Evolutionary conservation across 2,797 vertebrate genomes (phyloP), one percentile per base, ranked within the genome.

Genomic region (Eulemur albifrons): DNA sequence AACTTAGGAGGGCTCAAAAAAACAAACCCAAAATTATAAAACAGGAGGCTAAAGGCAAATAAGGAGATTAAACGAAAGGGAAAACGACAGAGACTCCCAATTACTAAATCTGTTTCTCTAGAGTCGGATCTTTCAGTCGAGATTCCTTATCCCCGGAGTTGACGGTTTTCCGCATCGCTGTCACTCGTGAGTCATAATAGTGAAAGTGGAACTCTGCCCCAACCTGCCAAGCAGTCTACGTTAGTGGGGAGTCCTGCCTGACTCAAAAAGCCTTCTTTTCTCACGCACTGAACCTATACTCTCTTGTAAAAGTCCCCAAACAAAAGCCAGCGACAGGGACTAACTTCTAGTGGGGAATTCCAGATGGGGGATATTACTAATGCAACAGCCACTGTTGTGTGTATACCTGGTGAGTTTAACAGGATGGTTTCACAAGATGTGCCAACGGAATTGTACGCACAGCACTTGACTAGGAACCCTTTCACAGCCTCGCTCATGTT

Each of bases 391-490:
- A 38, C 2, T 20, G 21, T 40, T 21, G 27, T 17, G 14, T 98
- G 25, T 4, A 18, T n/a, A 99, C 99, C 98, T 98, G 98, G 52
- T 1, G 97, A 85, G 43, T 95, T 98, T 80, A 98, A 87, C 61
- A 98, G 95, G 65, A 93, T 95, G 30, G 95, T 98, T 57, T 98
- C 73, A 1, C 99, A 99, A 40, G 98, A 91, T 0, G 92, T 97
- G 94, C 98, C 99, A 0, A 97, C 69, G 0, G 98, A 97, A 97
- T 99, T 99, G 38, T 90, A 97, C 5, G 99, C 97, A 93, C 99
- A 99, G 95, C 99, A 99, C 96, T 95, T 98, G 80, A 99, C 27
- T 0, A 79, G 97, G 87, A 98, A 96, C 17, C 93, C 85, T 21
- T 92, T 35, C 48, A 97, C 48, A 1, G 97, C 88, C 23, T 98